Percentiles rank a stretch among this genome's conserved stretches.
Conservation (phyloP, 2,113 vertebrate species). For the Panthera uncia region DNA sequence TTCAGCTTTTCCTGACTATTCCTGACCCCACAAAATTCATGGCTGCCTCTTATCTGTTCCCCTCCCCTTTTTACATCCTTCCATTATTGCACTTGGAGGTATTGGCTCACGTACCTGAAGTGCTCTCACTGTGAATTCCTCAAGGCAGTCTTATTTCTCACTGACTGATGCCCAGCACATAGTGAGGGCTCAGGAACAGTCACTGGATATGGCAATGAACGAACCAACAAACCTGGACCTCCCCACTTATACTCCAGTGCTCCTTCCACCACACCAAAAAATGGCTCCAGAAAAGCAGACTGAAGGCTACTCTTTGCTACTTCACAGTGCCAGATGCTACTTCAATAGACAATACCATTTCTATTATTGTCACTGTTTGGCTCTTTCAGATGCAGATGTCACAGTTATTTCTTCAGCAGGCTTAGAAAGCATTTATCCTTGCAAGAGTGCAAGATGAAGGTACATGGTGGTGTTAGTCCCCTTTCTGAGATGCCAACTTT, state of each 20-base stretch:
- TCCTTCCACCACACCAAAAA: not conserved
- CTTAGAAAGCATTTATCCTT: not conserved
- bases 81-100: not conserved
- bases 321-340: not conserved
- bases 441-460: not conserved
- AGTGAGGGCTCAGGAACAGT: not conserved
- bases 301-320: not conserved
- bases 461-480: not conserved
- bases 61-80: not conserved
- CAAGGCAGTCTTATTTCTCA: not conserved
- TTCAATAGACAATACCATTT: not conserved
- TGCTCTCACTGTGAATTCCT: not conserved
- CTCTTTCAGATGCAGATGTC: not conserved
- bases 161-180: not conserved
- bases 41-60: not conserved
- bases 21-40: not conserved
- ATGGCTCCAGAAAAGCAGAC: not conserved
- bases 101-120: not conserved
- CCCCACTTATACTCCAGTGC: not conserved
- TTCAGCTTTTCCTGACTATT: not conserved
- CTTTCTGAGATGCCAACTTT: slow-evolving; percentile 32
- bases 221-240: not conserved
- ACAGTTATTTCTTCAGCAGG: not conserved
- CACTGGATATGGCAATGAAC: not conserved
- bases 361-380: not conserved